phyloP scores from a whole-genome alignment of 2,888 invertebrate species.

The Sesia apiformis region DNA sequence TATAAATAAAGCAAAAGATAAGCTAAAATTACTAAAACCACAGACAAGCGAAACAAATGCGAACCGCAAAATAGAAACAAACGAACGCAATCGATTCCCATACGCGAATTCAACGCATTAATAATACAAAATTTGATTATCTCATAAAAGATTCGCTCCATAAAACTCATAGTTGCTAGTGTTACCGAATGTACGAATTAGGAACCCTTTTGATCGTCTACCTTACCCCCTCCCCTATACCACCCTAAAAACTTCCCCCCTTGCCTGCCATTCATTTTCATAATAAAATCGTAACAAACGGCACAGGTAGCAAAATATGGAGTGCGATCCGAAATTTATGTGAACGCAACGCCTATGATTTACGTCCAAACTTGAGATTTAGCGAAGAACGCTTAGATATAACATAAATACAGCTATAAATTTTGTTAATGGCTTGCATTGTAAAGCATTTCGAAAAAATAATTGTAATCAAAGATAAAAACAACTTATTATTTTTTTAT shows the following conservation, averaged over 20 bases:
- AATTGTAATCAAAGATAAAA: background rate
- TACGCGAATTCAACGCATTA: slow-evolving; percentile 61
- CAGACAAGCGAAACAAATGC: too few relatives aligned
- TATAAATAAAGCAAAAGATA: too few relatives aligned
- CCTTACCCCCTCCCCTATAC: slow-evolving; percentile 20
- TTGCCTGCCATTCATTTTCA: slow-evolving; percentile 71
- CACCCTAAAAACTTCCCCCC: slow-evolving; percentile 14
- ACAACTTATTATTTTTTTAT: too few relatives aligned
- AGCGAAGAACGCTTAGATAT: too few relatives aligned
- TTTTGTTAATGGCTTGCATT: background rate
- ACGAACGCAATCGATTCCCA: slow-evolving; percentile 43
- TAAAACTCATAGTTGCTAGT: slow-evolving; percentile 71
- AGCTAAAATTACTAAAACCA: too few relatives aligned
- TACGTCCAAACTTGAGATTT: slow-evolving; percentile 51
- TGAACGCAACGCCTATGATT: slow-evolving; percentile 52
- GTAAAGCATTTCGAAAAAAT: background rate
- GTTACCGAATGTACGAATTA: slow-evolving; percentile 69
- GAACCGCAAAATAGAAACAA: slow-evolving; percentile 9
- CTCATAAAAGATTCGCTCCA: slow-evolving; percentile 71
- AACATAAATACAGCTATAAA: too few relatives aligned
- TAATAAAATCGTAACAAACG: slow-evolving; percentile 74
- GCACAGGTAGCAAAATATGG: slow-evolving; percentile 72
- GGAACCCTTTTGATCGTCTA: slow-evolving; percentile 67
- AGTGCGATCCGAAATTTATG: slow-evolving; percentile 66
- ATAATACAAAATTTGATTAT: slow-evolving; percentile 74